Conservation (phyloP, 30 jellyfish, hydroid and myxozoan genomes). For the Hydractinia echinata region DNA sequence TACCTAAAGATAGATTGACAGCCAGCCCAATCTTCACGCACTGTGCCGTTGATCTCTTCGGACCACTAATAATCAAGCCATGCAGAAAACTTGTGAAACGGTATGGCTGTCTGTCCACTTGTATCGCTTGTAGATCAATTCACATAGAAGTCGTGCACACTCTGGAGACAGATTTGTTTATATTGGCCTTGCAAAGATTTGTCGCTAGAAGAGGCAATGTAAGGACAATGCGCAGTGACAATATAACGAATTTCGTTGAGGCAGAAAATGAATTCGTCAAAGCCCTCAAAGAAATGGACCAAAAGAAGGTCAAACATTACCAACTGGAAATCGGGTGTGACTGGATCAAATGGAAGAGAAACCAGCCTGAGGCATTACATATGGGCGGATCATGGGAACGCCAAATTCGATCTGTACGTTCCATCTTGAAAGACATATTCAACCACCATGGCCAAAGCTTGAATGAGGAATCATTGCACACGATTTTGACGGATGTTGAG, state of each 20-base stretch:
- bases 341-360: constrained; percentile 18
- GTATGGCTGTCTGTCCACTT: neutral
- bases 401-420: neutral
- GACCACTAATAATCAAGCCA: constrained; percentile 27
- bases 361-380: constrained; percentile 33
- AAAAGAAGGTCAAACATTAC: no score
- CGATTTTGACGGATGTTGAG: no score
- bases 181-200: constrained; percentile 26
- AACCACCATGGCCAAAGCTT: no score
- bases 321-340: no score
- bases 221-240: constrained; percentile 34
- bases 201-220: constrained; percentile 43
- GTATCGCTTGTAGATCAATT: constrained; percentile 20
- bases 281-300: no score
- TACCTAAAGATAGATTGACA: no score
- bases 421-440: neutral
- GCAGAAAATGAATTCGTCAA: no score
- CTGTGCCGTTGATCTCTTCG: constrained; percentile 19
- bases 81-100: neutral
- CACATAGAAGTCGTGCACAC: constrained; percentile 24
- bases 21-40: neutral
- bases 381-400: constrained; percentile 22
- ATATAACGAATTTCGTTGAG: neutral
- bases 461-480: no score
- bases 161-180: constrained; percentile 37